Base-by-base conservation (phyloP, 2,113 vertebrate species). In the Archilochus colubris region DNA sequence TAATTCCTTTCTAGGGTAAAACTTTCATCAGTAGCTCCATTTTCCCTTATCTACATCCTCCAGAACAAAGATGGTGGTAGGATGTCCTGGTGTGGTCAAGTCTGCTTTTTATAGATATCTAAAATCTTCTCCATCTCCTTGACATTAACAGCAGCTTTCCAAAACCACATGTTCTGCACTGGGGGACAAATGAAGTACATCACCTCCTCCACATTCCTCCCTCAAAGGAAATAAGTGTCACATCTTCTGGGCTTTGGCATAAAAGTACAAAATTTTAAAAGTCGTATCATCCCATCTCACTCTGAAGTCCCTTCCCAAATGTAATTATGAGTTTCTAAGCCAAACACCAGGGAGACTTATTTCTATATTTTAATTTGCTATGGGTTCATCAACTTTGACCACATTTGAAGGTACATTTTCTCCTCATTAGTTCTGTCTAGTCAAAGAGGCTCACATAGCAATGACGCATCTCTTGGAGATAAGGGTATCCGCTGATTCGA, bases 401-500 rank as follows among this genome's bases (percentile, higher is more conserved):
- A 92, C 43, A 46, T 33, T 53, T 73, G 80, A 88, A 90, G 88
- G 92, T 86, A 62, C 86, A 88, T 92, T 86, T 91, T 92, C 91
- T 93, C 69, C 76, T 86, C 79, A 84, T 96, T 91, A 91, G 66
- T 69, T 84, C 68, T 76, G 73, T 80, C 88, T 83, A 89, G 78
- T 85, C 87, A 77, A 86, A 86, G 82, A 90, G 89, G 50, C 79
- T 89, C 93, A 95, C 74, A 54, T 89, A 87, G 77, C 23, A 14
- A 94, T 96, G 96, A 97, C 95, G 96, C 95, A 97, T 86, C 89
- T 85, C 31, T 92, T 82, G 63, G 67, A 93, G 92, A 95, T 96
- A 96, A 96, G 75, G 82, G 78, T 97, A 96, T 83, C 85, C 4
- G 14, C 86, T 96, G 92, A 97, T 96, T 94, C 92, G 93, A 97